Base-by-base conservation (phyloP, 2,888 invertebrate species). In the Trichopria drosophilae region DNA sequence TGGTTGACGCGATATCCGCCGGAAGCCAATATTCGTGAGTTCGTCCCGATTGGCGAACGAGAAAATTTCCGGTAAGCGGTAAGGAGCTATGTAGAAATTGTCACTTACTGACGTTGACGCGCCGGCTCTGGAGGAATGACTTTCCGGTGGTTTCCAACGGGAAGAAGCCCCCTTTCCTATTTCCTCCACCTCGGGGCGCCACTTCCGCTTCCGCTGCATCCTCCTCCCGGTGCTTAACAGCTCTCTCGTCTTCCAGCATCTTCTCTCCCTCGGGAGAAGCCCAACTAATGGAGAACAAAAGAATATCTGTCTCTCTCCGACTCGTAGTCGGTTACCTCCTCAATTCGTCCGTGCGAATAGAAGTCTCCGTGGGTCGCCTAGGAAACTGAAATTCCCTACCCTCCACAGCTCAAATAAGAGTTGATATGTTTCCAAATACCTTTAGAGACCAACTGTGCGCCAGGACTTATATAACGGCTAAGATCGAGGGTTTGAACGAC, bases 201-300 rank as follows among this genome's bases (percentile, higher is more conserved):
- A 45, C 52, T 60, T 65, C 60, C 53, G 57, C 53, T 55, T 65
- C 60, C 53, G 57, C 53, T 55, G 50, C 49, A 41, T 57, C 55
- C 39, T 37, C 42, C 31, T 31, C 23, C 28, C 19, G 18, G 15
- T 35, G 45, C n/a, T 10, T 19, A 13, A 4, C 40, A 16, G 51
- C 37, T 24, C 43, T 46, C 19, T 60, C 51, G 50, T 62, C 60
- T 45, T 62, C 57, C 58, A 56, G 53, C 48, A 41, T 22, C 59
- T 57, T 62, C 41, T 52, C 59, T 51, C 54, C 58, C 58, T 57
- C 60, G 42, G 58, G 63, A 57, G 64, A 58, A 46, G 51, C 58
- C 61, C 65, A 63, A 55, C 67, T 66, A 61, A 59, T 59, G 58
- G 60, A 62, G 52, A 62, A 62, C 59, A 62, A 37, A 37, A 13